Evolutionary conservation across 2,888 invertebrate genomes (phyloP).

Genomic region (Heliconius ethilla): DNA sequence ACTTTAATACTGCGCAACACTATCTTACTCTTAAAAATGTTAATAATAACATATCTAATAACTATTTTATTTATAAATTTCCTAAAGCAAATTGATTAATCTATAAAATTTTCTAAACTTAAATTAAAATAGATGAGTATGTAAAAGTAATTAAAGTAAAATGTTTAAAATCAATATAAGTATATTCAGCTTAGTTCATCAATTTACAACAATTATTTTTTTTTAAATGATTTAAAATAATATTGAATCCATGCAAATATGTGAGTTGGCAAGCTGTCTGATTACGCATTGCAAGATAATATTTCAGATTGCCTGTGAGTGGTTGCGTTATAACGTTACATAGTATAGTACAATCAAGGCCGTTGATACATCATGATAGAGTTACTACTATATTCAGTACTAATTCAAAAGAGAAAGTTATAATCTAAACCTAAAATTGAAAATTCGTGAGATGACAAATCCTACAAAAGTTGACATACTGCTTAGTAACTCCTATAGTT

Average conservation of each 20-base stretch:
- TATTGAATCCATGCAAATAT: neutral
- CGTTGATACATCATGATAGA: slow-evolving; percentile 25
- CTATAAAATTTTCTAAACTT: neutral
- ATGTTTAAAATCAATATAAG: neutral
- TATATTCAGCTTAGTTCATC: neutral
- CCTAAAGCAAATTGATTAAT: neutral
- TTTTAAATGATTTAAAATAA: neutral
- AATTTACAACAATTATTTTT: neutral
- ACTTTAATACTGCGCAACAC: slow-evolving; percentile 66
- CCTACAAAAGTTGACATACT: neutral
- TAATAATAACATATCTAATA: slow-evolving; percentile 20
- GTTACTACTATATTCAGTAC: neutral
- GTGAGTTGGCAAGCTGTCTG: slow-evolving; percentile 10
- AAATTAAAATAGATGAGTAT: neutral
- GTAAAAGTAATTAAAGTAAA: neutral
- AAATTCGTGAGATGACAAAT: neutral
- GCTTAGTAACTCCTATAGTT: neutral
- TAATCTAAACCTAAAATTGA: neutral
- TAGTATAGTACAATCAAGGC: slow-evolving; percentile 34
- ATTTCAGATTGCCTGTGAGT: slow-evolving; percentile 32
- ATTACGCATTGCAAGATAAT: slow-evolving; percentile 40
- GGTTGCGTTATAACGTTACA: slow-evolving; percentile 31
- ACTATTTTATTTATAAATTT: slow-evolving; percentile 1
- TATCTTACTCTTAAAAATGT: slow-evolving; percentile 61
- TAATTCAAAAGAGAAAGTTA: slow-evolving; percentile 19